Base-by-base conservation (phyloP, 2,113 vertebrate genomes). In the Daubentonia madagascariensis region DNA sequence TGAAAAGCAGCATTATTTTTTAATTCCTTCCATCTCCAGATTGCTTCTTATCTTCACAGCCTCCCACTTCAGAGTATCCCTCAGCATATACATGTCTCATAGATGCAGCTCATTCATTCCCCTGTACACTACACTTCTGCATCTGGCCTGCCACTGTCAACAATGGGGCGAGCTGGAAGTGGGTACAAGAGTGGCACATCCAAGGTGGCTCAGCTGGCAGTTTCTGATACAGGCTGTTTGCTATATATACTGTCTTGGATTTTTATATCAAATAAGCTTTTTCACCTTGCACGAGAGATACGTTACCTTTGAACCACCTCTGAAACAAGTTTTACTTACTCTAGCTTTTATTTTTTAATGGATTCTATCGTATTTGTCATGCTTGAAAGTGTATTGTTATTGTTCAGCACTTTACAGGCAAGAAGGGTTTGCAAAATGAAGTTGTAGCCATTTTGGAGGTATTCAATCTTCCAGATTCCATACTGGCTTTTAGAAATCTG, bases 381-480 rank as follows among this genome's bases (percentile, higher is more conserved):
- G 65, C 92, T 93, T 93, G 94, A 96, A 96, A 96, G 97, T 96
- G 8, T 96, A 92, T 91, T 86, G 67, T 52, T 95, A 96, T 95
- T 96, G 85, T 95, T 97, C 72, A 94, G 76, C 73, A 50, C 85
- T 98, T 90, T 95, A 94, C 35, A 14, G 25, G 32, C 40, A 65
- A 73, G 81, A 95, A 95, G 17, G 1, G 5, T 68, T 94, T 89
- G 67, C 67, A 94, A 97, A 97, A 94, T 96, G 87, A 97, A 96
- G 67, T 70, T 85, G 80, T 92, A 93, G 65, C 52, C 97, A 32
- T 85, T 97, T 91, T 57, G 20, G 88, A 89, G 59, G 43, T 54
- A 75, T 73, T 98, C 89, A 97, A 75, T 97, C 94, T 97, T 93
- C 28, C 6, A 73, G 48, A 96, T 95, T 96, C 96, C 30, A 89